Base-by-base conservation (phyloP, 2,888 invertebrate species). In the Rotaria socialis region DNA sequence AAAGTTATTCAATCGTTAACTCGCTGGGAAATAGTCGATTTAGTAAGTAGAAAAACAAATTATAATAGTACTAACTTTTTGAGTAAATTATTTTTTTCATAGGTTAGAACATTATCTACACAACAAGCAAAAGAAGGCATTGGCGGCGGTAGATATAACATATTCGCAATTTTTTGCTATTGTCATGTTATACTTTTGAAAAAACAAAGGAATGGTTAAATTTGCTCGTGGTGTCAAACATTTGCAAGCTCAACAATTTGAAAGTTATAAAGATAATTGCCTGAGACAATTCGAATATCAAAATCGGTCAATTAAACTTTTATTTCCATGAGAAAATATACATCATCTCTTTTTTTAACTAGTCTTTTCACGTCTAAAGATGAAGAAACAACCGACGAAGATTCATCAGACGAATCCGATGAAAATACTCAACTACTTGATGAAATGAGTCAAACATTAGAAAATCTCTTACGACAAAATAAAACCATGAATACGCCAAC, bases 221-320 rank as follows among this genome's bases (percentile, higher is more conserved):
- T 86, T 85, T 55, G 86, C 86, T 75, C 74, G 86, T 19, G 86
- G 86, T 50, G 75, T 58, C 24, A 75, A 84, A 56, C 58, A 74
- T 60, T n/a, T 80, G 0, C 86, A 86, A 35, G 75, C 85, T 19
- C 85, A 85, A 50, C 80, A 80, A 43, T 89, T 89, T 88, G 91
- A 89, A 88, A 93, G 94, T 88, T 99, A 99, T 91, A 98, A 97
- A 92, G 97, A 98, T 91, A 98, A 98, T 90, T 99, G 98, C 89
- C 99, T 99, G 91, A 93, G 97, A 87, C 96, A 99, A 89, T 99
- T 99, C 91, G 98, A 99, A 90, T 93, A 97, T 0, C 99, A 99
- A 92, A 99, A 98, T 92, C 91, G 96, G 58, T 96, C 97, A 22
- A 92, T 99, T 14, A 8, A 58, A 58, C 24, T 58, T n/a, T 58